Evolutionary conservation across 2,797 vertebrate species (phyloP), one percentile per base, ranked within the genome.

Genomic region (Melopsittacus undulatus): DNA sequence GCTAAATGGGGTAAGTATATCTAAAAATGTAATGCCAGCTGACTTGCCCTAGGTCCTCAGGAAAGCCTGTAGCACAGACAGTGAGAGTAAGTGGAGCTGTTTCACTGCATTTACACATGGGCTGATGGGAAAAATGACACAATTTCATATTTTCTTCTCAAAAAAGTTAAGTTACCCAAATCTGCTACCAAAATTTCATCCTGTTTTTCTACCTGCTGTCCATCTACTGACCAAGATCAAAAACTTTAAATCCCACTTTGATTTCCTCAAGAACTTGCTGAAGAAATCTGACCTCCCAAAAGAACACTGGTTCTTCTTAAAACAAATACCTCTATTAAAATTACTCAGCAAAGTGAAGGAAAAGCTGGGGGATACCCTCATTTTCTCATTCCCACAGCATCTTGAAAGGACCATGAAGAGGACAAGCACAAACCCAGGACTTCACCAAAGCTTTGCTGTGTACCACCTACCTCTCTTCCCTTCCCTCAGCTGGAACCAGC

Each of bases 1-100:
- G 76, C 87, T 76, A 94, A 96, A 82, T 74, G 61, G 26, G 29
- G 64, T 62, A 91, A 91, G 66, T 68, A 36, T 63, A 87, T 85
- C 82, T 93, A 80, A 91, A 89, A 93, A 76, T 8, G 45, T 83
- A 86, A 76, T 51, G 62, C 79, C 66, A 73, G 51, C 51, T 90
- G 79, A 87, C 76, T 76, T 95, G 57, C 79, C 82, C 69, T 16
- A n/a, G 15, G 36, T 78, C 82, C 83, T 89, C 6, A 32, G 40
- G 66, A 87, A 95, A 86, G 43, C 56, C 84, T 72, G 67, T 52
- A 72, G 57, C 69, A 85, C 29, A 61, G 48, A 73, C 70, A 61
- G 34, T 2, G 10, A 0, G 1, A 85, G 59, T 12, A 63, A 40
- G 34, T 48, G 89, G 56, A 79, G 72, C 11, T 67, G 42, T 70